Base-by-base conservation (phyloP, 2,888 invertebrate genomes). In the Pomacea canaliculata region DNA sequence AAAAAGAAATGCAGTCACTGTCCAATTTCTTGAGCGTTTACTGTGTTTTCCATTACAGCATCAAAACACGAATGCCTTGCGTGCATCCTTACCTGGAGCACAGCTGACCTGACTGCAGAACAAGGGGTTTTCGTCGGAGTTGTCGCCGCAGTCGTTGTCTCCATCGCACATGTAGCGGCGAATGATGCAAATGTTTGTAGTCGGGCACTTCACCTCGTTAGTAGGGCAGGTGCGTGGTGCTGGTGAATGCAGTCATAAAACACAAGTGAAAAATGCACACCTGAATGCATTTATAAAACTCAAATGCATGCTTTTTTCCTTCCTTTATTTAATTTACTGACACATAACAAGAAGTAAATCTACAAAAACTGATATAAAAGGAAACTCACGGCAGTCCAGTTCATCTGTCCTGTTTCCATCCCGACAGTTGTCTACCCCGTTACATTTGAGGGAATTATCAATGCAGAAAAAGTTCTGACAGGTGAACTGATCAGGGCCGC, bases 201-300 rank as follows among this genome's bases (percentile, higher is more conserved):
- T 98, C 56, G 94, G 94, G 88, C 99, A 99, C 0, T 98, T 98
- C 86, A 98, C 98, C 90, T 97, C 97, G 46, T 84, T 85, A 7
- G 81, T 76, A 1, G 83, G 82, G 80, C 89, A 89, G 0, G 83
- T 82, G 18, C 82, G 78, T 12, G 83, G 84, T n/a, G 87, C 88
- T 88, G 83, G 67, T 7, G 51, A 8, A 70, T n/a, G 37, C 37
- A 37, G 37, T 37, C 37, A 37, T 27, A 10, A 68, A 13, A 27
- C 8, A 19, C 48, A 48, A 18, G 7, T 3, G 70, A 48, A 56
- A 49, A 23, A 59, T 23, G 12, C 56, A 48, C n/a, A 70, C 5
- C n/a, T 70, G n/a, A 13, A 71, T 27, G n/a, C 19, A 18, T 69
- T 69, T 49, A 46, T 27, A 27, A 3, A 16, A 10, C 69, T 9